These are phyloP conservation scores for Tringa solitaria DNA, from an alignment of 2,113 vertebrate species.

Conservation along the genomic window DNA sequence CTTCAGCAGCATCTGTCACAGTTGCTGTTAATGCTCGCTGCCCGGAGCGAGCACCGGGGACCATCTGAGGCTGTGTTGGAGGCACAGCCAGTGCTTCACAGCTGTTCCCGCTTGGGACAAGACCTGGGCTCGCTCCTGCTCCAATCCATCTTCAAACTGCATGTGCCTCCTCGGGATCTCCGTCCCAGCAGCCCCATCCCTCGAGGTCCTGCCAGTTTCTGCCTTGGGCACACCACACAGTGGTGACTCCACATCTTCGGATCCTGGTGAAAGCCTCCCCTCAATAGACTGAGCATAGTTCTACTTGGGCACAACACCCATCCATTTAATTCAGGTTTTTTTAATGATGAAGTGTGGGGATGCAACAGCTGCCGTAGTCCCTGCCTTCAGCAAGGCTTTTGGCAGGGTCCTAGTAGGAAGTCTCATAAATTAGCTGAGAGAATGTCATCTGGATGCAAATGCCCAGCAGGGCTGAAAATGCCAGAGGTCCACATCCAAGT, in stretches of 20 bases:
- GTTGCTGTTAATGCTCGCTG: background rate
- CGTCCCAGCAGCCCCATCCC: background rate
- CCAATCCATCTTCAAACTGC: fast-evolving
- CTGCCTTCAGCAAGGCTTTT: background rate
- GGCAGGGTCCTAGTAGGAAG: too few species aligned
- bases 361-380: background rate
- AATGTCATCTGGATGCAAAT: background rate
- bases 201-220: fast-evolving
- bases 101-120: fast-evolving
- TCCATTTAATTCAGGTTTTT: fast-evolving
- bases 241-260: background rate
- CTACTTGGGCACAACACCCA: background rate
- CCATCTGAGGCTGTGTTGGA: fast-evolving
- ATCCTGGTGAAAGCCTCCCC: background rate
- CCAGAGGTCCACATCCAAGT: background rate
- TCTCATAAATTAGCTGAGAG: background rate
- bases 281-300: fast-evolving
- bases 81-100: background rate
- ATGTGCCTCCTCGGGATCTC: background rate
- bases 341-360: background rate
- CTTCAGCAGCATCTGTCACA: background rate
- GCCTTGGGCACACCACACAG: fast-evolving
- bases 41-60: fast-evolving
- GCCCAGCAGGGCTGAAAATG: background rate
- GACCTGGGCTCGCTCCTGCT: background rate